Conservation (phyloP, 2,113 vertebrate species). For the Sorex araneus region DNA sequence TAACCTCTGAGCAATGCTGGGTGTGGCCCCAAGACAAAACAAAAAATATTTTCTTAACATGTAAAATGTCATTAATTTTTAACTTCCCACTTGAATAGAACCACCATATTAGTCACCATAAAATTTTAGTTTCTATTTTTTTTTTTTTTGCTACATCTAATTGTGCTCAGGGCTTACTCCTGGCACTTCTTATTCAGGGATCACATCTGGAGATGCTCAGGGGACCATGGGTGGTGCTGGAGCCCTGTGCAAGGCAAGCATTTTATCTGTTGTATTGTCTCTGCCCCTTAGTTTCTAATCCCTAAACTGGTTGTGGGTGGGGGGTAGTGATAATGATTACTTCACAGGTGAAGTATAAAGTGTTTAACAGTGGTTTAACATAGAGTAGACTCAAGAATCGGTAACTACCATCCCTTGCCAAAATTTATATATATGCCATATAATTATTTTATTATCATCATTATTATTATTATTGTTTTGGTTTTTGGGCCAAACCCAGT, state of each 20-base stretch:
- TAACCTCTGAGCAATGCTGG: no score
- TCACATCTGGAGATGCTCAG: no score
- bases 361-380: conserved; percentile 19
- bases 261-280: no score
- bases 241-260: neutral
- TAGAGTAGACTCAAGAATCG: neutral
- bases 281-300: conserved; percentile 6
- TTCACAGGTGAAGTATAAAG: conserved; percentile 39
- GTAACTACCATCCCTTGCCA: neutral
- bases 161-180: no score
- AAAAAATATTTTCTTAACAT: neutral
- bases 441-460: neutral
- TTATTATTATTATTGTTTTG: no score
- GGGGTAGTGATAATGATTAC: neutral
- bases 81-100: conserved; percentile 34
- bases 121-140: no score
- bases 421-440: conserved; percentile 39
- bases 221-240: neutral
- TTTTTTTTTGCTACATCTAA: no score
- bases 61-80: conserved; percentile 60
- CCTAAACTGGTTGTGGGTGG: neutral
- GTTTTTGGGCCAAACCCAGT: no score
- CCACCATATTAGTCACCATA: neutral
- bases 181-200: no score
- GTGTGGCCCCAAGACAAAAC: no score